Evolutionary conservation across 2,888 invertebrate genomes (phyloP), one percentile per base, ranked within the genome.

Genomic region (Linnaemya tessellans): DNA sequence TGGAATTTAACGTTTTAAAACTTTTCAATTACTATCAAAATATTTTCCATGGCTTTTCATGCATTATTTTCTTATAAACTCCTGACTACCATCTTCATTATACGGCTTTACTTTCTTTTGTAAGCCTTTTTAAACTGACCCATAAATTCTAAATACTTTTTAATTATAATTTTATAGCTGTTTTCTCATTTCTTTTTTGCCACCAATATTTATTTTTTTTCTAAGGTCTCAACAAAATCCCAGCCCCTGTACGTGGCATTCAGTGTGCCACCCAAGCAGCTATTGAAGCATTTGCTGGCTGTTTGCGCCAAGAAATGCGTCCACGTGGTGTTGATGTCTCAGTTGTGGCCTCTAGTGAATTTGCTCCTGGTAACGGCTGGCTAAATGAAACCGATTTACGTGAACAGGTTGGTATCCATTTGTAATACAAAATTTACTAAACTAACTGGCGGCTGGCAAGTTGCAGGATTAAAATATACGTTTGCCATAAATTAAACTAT

Each of bases 281-380:
- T 0, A 93, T 97, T 10, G 97, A 97, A 91, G 96, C 96, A 11
- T 95, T 97, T 90, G 96, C 96, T 22, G 95, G 95, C 86, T 97
- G 97, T 90, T 93, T 97, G 75, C 94, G 97, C 58, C 94, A 96
- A 88, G 97, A 97, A 92, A 95, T 97, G 92, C 95, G 95, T 88
- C 94, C 95, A 73, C 95, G 97, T 90, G 96, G 96, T 65, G 97
- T 97, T 13, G 96, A 97, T 90, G 97, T 97, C 18, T 95, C 96
- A 67, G 94, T 97, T 30, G 96, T 97, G 49, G 97, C 97, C 87
- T 96, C 97, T 54, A 97, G 97, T 56, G 97, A 97, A 92, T 96
- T 96, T 89, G 95, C 97, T 10, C 96, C 96, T 0, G 97, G 97
- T 90, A 96, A 95, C 88, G 95, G 95, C 1, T 96, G 96, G 96